phyloP scores from a whole-genome alignment of 2,888 invertebrate species.

The Subacronicta megacephala region DNA sequence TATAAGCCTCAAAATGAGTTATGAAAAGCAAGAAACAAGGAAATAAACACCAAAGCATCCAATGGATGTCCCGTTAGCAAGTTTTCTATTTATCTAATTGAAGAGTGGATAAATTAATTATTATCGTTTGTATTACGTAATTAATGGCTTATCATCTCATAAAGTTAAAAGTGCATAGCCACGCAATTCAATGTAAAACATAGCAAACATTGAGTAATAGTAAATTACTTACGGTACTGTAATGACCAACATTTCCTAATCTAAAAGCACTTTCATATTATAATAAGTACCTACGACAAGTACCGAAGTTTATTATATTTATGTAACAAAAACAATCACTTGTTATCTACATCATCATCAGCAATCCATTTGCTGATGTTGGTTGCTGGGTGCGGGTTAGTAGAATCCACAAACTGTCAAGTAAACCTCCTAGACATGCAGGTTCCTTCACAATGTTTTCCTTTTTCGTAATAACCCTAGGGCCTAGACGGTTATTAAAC shows the following conservation, averaged over 20 bases:
- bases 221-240: not conserved
- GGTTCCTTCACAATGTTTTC: no score
- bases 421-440: no score
- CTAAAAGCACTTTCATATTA: constrained; percentile 11
- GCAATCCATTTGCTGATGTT: no score
- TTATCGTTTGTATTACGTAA: not conserved
- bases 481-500: no score
- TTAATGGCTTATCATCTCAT: not conserved
- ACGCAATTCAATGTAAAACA: constrained; percentile 7
- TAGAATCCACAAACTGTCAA: no score
- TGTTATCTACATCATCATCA: not conserved
- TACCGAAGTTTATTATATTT: constrained; percentile 2
- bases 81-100: not conserved
- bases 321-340: constrained; percentile 12
- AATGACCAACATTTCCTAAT: constrained; percentile 10
- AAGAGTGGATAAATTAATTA: not conserved
- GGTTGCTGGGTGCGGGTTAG: no score
- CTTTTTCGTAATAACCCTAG: no score
- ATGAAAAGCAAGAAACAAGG: not conserved
- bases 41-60: not conserved
- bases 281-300: constrained; percentile 4
- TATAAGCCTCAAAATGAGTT: not conserved
- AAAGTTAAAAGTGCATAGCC: not conserved
- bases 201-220: constrained; percentile 12
- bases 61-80: not conserved